phyloP scores from a whole-genome alignment of 2,797 vertebrate genomes.

The Sylvilagus floridanus region DNA sequence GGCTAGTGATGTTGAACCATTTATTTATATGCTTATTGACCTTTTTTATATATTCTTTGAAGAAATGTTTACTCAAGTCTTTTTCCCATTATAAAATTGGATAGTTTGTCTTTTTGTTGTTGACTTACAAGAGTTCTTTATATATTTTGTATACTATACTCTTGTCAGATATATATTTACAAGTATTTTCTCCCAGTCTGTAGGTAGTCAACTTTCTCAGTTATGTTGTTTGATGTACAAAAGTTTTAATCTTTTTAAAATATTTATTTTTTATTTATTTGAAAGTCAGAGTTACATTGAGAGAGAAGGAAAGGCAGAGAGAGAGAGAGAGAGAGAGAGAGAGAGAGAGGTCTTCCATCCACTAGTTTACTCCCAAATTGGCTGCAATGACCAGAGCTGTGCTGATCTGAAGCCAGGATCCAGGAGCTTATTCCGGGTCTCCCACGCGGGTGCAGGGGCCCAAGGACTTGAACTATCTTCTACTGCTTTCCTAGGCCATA shows the following conservation, averaged over 20 bases:
- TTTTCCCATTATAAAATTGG: neutral
- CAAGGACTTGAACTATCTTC: too few species aligned
- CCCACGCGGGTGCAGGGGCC: too few species aligned
- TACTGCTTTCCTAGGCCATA: too few species aligned
- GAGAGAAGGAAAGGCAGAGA: too few species aligned
- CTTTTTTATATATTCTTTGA: neutral
- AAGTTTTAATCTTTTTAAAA: neutral
- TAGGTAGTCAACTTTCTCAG: neutral
- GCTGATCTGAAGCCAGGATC: too few species aligned
- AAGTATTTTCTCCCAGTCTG: neutral
- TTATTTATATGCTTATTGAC: neutral
- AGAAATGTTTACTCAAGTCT: neutral
- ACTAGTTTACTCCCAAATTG: too few species aligned
- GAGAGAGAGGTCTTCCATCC: too few species aligned
- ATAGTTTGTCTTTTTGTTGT: neutral
- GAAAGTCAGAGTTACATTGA: too few species aligned
- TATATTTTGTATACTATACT: neutral
- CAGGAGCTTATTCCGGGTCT: too few species aligned
- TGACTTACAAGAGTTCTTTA: constrained; percentile 22
- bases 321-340: too few species aligned
- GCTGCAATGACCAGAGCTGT: too few species aligned
- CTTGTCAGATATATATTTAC: neutral
- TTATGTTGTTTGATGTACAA: neutral
- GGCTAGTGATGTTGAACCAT: neutral
- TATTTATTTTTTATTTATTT: too few species aligned